These are phyloP conservation scores for Poecile montanus DNA, from an alignment of 2,797 vertebrate genomes.

Conservation along the genomic window DNA sequence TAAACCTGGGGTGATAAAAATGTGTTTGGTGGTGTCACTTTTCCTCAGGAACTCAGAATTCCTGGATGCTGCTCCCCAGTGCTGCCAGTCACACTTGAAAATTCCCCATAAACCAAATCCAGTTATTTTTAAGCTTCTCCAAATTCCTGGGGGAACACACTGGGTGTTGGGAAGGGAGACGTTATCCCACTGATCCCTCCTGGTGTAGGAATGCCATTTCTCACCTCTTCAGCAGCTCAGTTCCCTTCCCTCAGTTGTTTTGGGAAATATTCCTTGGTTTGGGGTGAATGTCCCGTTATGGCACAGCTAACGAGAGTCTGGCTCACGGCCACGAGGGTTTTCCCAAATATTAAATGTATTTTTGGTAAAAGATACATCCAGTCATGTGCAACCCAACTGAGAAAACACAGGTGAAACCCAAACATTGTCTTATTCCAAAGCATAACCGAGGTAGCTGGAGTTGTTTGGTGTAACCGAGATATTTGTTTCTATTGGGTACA, in stretches of 20 bases:
- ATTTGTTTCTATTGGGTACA: background rate
- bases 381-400: rapidly evolving
- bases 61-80: background rate
- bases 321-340: rapidly evolving
- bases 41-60: background rate
- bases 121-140: background rate
- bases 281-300: rapidly evolving
- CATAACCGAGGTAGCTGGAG: rapidly evolving
- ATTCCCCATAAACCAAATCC: background rate
- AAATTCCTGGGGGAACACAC: rapidly evolving
- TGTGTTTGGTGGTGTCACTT: background rate
- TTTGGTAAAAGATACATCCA: background rate
- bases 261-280: background rate
- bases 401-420: background rate
- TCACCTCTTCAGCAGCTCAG: background rate
- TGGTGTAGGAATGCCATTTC: rapidly evolving
- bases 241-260: rapidly evolving
- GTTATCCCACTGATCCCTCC: background rate
- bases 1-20: background rate
- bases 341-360: background rate
- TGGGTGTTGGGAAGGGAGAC: background rate
- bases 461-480: rapidly evolving
- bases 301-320: rapidly evolving
- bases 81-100: rapidly evolving
- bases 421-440: rapidly evolving